These are phyloP conservation scores for Pterostichus niger DNA, from an alignment of 2,888 invertebrate genomes.

Conservation along the genomic window DNA sequence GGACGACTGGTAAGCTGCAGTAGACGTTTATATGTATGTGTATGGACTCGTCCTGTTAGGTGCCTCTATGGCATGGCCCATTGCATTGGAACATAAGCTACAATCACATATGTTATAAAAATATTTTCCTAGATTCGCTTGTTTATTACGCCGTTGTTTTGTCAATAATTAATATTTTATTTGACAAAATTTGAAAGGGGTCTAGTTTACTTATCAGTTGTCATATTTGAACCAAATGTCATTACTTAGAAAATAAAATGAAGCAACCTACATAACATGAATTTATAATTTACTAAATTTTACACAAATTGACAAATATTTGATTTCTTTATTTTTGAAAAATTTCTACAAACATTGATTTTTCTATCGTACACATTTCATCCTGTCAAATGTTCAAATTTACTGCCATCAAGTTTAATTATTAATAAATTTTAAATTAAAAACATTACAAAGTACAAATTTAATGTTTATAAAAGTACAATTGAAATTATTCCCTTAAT, in stretches of 20 bases:
- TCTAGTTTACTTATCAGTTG: constrained; percentile 55
- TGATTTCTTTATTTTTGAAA: constrained; percentile 44
- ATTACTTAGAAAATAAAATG: constrained; percentile 52
- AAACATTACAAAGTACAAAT: constrained; percentile 9
- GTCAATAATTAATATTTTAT: constrained; percentile 21
- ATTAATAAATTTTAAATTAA: constrained; percentile 37
- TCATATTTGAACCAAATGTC: constrained; percentile 57
- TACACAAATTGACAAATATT: constrained; percentile 24
- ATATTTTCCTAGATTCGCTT: constrained; percentile 7
- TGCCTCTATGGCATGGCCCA: constrained; percentile 66
- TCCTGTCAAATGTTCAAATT: constrained; percentile 58
- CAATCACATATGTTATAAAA: constrained; percentile 28
- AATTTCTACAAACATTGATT: constrained; percentile 56
- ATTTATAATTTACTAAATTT: constrained; percentile 29
- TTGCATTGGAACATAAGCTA: constrained; percentile 19
- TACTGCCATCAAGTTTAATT: constrained; percentile 54
- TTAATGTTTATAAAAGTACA: constrained; percentile 10
- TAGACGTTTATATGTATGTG: constrained; percentile 65
- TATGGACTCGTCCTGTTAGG: constrained; percentile 68
- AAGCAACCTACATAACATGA: constrained; percentile 58
- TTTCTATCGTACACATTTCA: constrained; percentile 58
- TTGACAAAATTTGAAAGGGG: constrained; percentile 30
- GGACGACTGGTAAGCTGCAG: constrained; percentile 87
- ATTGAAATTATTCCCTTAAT: not conserved
- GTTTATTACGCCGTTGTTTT: constrained; percentile 2